Percentiles rank a stretch among this genome's conserved stretches.
These are phyloP conservation scores for Poecilobothrus nobilitatus DNA, from an alignment of 2,888 invertebrate species.

Conservation along the genomic window DNA sequence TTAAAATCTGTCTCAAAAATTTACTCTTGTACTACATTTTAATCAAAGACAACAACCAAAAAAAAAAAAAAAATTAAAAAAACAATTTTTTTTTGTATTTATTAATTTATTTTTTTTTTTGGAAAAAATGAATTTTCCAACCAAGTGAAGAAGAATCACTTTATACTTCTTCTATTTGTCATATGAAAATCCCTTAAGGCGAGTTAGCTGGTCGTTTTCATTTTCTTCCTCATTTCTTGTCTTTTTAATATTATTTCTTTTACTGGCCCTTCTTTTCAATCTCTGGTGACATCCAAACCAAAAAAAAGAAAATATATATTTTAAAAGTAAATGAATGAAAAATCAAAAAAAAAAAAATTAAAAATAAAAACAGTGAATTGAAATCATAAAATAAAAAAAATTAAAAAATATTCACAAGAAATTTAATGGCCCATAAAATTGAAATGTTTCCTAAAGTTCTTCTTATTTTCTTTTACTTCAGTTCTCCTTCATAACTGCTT, in stretches of 20 bases:
- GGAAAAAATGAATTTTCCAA: neutral
- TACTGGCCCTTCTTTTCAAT: too few species aligned
- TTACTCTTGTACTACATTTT: too few species aligned
- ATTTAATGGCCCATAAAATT: conserved; percentile 1
- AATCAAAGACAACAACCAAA: too few species aligned
- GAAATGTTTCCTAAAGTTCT: neutral
- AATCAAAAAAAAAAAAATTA: neutral
- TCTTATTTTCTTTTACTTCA: neutral
- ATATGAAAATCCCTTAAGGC: neutral
- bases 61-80: too few species aligned
- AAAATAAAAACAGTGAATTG: neutral
- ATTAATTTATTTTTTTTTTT: too few species aligned
- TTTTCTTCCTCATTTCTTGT: too few species aligned
- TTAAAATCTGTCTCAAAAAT: too few species aligned
- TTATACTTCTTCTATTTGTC: neutral
- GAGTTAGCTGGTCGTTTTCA: neutral
- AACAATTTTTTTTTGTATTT: too few species aligned
- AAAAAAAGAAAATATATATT: neutral
- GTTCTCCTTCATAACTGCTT: neutral
- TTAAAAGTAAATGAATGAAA: neutral
- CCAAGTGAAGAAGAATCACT: neutral
- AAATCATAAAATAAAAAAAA: neutral
- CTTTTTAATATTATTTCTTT: too few species aligned
- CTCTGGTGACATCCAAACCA: too few species aligned
- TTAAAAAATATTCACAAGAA: neutral